A percentile compares a stretch with the other conserved stretches of the same genome.
Conservation (phyloP, 2,797 vertebrate genomes). For the Tolypeutes matacus region DNA sequence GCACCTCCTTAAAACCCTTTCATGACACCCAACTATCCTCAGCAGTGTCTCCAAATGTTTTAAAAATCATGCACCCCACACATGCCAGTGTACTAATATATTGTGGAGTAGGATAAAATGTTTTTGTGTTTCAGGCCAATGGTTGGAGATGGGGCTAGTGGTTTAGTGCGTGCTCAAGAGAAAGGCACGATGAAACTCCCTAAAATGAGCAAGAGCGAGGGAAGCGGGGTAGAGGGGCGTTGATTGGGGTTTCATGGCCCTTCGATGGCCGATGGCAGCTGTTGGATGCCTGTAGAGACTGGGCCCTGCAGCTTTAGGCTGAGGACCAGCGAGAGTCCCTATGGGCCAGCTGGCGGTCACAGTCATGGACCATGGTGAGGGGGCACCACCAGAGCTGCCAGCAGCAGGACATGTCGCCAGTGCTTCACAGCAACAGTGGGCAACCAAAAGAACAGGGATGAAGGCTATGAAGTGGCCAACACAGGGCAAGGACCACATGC, state of each 20-base stretch:
- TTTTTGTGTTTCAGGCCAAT: not conserved
- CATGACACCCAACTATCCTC: not conserved
- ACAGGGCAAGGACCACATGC: not conserved
- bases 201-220: not conserved
- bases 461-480: not conserved
- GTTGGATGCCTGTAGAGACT: not conserved
- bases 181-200: not conserved
- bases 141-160: not conserved
- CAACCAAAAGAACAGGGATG: not conserved
- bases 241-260: not conserved
- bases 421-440: not conserved
- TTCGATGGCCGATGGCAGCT: not conserved
- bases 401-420: not conserved
- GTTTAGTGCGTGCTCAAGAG: not conserved
- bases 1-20: not conserved
- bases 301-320: not conserved
- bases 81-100: not conserved
- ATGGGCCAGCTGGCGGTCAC: accelerated
- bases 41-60: not conserved
- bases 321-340: not conserved
- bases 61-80: not conserved
- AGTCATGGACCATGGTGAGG: not conserved
- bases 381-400: not conserved
- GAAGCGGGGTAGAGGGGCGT: not conserved
- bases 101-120: not conserved